Conservation (phyloP, 1,140 invertebrate genomes). For the Euborellia annulipes region DNA sequence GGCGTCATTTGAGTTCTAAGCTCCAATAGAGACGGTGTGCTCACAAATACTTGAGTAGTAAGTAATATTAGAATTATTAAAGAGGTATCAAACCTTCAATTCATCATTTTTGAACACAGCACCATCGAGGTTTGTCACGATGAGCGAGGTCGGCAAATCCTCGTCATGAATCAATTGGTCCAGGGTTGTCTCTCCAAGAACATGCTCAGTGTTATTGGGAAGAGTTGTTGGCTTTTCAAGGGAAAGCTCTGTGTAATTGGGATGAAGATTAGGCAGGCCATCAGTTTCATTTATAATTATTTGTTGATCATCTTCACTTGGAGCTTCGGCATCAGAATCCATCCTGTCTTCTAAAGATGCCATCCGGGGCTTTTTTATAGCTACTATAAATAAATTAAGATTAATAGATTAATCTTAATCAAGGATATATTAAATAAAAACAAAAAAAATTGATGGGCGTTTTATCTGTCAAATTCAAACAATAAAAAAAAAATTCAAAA, state of each 20-base stretch:
- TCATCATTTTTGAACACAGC: constrained; percentile 57
- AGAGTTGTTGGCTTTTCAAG: constrained; percentile 29
- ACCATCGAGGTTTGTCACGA: constrained; percentile 73
- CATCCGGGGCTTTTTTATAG: no score
- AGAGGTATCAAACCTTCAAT: constrained; percentile 35
- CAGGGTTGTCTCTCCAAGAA: constrained; percentile 27
- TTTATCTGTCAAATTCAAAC: no score
- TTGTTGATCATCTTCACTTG: background rate
- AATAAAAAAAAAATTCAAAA: no score
- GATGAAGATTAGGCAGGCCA: constrained; percentile 64
- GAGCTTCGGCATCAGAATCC: no score
- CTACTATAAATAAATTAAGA: no score
- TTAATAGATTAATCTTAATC: no score
- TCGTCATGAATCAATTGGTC: constrained; percentile 50
- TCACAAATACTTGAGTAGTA: no score
- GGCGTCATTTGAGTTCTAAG: no score
- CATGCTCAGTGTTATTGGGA: constrained; percentile 10
- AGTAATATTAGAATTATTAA: constrained; percentile 1
- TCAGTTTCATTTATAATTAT: constrained; percentile 70
- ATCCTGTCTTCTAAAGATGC: no score
- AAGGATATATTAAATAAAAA: no score
- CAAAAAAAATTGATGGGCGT: no score
- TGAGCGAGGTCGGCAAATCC: constrained; percentile 73
- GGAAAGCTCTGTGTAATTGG: constrained; percentile 36
- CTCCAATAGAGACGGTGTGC: no score